Percentiles rank a stretch among this genome's conserved stretches.
phyloP scores from a whole-genome alignment of 1,140 invertebrate genomes.

The Trachelipus rathkii region DNA sequence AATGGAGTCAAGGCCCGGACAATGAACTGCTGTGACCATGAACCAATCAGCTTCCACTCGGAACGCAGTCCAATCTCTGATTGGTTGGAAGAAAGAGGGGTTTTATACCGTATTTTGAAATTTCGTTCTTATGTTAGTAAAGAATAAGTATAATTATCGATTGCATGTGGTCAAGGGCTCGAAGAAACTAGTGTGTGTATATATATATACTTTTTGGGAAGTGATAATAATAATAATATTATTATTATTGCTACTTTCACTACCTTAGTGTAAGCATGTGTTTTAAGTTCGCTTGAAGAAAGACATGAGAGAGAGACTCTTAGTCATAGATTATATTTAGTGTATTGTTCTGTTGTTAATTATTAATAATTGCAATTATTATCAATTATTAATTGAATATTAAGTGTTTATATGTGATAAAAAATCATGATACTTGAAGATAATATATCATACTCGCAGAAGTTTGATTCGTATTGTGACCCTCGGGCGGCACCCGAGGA shows the following conservation, averaged over 20 bases:
- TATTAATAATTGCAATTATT: no score
- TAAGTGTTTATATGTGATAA: no score
- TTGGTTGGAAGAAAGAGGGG: neutral
- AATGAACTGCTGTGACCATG: neutral
- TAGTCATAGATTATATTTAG: no score
- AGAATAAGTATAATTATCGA: neutral
- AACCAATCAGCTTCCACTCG: constrained; percentile 6
- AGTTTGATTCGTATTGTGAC: no score
- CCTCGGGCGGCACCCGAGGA: no score
- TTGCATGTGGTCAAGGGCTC: neutral
- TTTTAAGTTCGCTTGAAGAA: neutral
- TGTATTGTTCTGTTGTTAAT: no score
- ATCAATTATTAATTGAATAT: no score
- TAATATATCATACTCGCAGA: no score
- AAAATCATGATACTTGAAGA: no score
- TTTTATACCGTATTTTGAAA: neutral
- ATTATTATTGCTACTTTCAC: constrained; percentile 3
- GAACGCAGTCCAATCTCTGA: neutral
- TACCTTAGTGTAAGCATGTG: neutral
- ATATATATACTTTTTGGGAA: neutral
- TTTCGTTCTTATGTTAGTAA: neutral
- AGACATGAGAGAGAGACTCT: no score
- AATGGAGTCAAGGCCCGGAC: constrained; percentile 5
- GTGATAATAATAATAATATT: neutral
- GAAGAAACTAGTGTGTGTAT: no score